Conservation (phyloP, 2,113 vertebrate species). For the Gadus macrocephalus region DNA sequence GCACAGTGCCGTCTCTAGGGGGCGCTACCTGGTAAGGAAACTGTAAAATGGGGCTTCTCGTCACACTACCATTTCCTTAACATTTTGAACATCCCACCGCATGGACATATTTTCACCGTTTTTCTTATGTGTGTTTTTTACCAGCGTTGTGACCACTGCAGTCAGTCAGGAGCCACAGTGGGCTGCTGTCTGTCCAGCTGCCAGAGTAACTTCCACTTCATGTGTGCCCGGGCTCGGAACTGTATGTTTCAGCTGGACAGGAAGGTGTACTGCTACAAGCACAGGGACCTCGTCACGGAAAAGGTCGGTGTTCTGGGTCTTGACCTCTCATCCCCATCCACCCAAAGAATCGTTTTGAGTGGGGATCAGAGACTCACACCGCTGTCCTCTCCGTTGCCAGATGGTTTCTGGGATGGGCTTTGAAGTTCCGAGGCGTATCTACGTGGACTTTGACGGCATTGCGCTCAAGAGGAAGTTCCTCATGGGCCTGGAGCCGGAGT, state of each 20-base stretch:
- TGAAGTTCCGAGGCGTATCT: conserved; percentile 83
- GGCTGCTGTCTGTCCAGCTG: conserved; percentile 88
- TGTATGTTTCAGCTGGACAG: conserved; percentile 88
- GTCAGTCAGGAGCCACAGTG: conserved; percentile 84
- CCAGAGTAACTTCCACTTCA: conserved; percentile 91
- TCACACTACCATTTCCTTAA: not conserved
- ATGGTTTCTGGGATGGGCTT: conserved; percentile 77
- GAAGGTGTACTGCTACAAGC: conserved; percentile 85
- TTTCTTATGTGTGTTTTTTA: not conserved
- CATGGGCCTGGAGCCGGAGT: conserved; percentile 84
- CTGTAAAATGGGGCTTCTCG: not conserved
- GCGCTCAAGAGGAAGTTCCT: conserved; percentile 87
- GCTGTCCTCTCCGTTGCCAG: conserved; percentile 52
- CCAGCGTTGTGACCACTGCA: conserved; percentile 85
- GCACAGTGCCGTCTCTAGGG: conserved; percentile 83
- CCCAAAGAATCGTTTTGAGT: not conserved
- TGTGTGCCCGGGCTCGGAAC: conserved; percentile 82
- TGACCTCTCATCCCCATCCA: not conserved
- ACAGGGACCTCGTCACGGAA: conserved; percentile 77
- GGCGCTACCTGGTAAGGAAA: conserved; percentile 79
- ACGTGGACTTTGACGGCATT: conserved; percentile 89
- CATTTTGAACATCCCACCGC: not conserved
- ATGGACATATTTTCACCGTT: not conserved
- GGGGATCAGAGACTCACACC: not conserved
- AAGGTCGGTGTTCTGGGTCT: conserved; percentile 66